Evolutionary conservation across 1,140 invertebrate species (phyloP), one percentile per base, ranked within the genome.

Genomic region (Amyelois transitella): DNA sequence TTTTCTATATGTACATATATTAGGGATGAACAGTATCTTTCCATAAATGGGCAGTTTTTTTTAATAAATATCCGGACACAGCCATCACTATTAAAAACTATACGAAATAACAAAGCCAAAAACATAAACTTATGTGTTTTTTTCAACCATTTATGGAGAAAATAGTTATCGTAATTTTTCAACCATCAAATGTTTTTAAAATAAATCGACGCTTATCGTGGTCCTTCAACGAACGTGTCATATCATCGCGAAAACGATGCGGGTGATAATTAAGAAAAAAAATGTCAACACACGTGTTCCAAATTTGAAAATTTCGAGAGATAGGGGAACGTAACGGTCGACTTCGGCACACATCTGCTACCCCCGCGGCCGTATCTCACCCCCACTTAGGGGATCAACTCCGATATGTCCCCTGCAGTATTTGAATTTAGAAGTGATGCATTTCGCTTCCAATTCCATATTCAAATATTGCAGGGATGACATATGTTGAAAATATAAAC

Each of bases 261-360:
- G 69, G 66, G 69, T 57, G 60, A 60, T 63, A 58, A 66, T 55
- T 19, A 48, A 56, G 63, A 67, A 75, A 77, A 79, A 75, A 71
- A 68, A 64, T 76, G 76, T 80, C 75, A 81, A 74, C 78, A 67
- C 78, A 81, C 74, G 76, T 79, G 81, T 86, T 83, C 60, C 58
- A 66, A 77, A 76, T 73, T 83, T 69, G 58, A 74, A 79, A 81
- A 77, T 82, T 79, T 60, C 51, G 62, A 67, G 62, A 74, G 75
- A 86, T 82, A 80, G 73, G 81, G 79, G 79, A 70, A 57, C 47
- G 62, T 83, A 84, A 86, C 83, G 79, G 83, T 77, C 77, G n/a
- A n/a, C n/a, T n/a, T n/a, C n/a, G 69, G 25, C 51, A 72, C 62
- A 71, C 78, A 81, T 84, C 79, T 84, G 80, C 14, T 56, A 66